Evolutionary conservation across 2,888 invertebrate genomes (phyloP), one percentile per base, ranked within the genome.

Genomic region (Apodemia duryi): DNA sequence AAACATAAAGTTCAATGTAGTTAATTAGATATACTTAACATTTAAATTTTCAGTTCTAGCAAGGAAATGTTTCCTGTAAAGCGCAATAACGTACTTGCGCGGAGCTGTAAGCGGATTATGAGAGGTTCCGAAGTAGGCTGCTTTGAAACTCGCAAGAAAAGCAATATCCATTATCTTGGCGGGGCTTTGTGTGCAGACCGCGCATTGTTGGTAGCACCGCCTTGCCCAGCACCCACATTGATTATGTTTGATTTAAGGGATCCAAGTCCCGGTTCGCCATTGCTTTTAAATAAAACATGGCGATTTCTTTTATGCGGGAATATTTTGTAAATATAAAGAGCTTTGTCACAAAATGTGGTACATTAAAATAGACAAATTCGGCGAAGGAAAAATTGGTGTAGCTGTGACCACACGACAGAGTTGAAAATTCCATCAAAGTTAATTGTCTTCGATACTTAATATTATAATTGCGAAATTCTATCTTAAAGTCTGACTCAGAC

Each of bases 141-240:
- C 88, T 88, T 87, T 86, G 88, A 88, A 88, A 86, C 88, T 88
- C 81, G 81, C 88, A 88, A 89, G 88, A 87, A 90, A 89, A 88
- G 88, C 89, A 90, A 91, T 89, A 89, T 89, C 89, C 88, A 90
- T 89, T 89, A 90, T 89, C 86, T 87, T 82, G 85, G 81, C 78
- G 74, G 77, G 80, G 83, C 85, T 86, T 87, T 88, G 84, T 86
- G 83, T 79, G 81, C 74, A 75, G 81, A 77, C 79, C 78, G 81
- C 78, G 72, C 84, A 84, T 85, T 86, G 84, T 86, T 78, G 80
- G 79, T 72, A 78, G 80, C 77, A 75, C 76, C 77, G 70, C 74
- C 77, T 74, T 76, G 67, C 75, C 75, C 63, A 65, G 46, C 57
- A 61, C 61, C 61, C 61, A 65, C 64, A 61, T 61, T 61, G 32